A percentile compares a stretch with the other conserved stretches of the same genome.
phyloP scores from a whole-genome alignment of 1,140 invertebrate species.

The Drosophila nasuta region DNA sequence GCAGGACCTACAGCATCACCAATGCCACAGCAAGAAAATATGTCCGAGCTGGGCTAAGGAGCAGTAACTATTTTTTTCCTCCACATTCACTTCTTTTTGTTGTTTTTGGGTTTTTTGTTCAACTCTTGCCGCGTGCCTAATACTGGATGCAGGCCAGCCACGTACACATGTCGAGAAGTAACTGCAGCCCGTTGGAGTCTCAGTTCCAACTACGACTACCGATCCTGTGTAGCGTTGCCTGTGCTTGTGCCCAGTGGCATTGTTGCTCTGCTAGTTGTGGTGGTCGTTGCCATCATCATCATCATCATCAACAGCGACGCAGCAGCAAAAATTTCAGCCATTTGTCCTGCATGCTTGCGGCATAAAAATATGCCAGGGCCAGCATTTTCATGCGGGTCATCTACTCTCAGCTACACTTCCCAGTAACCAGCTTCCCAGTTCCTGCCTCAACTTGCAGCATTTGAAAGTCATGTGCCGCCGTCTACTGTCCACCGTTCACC shows the following conservation, averaged over 20 bases:
- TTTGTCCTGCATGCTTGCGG: conserved; percentile 83
- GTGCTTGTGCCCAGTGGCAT: conserved; percentile 36
- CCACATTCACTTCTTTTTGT: background rate
- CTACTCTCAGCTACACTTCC: conserved; percentile 56
- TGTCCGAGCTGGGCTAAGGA: conserved; percentile 48
- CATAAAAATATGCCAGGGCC: conserved; percentile 83
- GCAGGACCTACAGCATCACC: background rate
- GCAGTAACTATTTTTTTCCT: conserved; percentile 29
- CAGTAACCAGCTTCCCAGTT: conserved; percentile 20
- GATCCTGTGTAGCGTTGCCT: conserved; percentile 18
- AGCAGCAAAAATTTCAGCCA: conserved; percentile 82
- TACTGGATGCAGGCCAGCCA: conserved; percentile 67
- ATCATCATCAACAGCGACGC: conserved; percentile 64
- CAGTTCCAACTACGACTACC: conserved; percentile 8
- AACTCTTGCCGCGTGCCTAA: conserved; percentile 30
- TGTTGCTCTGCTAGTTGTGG: conserved; percentile 36
- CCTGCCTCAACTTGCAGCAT: conserved; percentile 48
- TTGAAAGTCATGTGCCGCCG: conserved; percentile 69
- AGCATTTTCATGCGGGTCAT: conserved; percentile 83
- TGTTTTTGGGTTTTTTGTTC: conserved; percentile 27
- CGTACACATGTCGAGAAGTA: conserved; percentile 81
- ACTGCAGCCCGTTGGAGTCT: conserved; percentile 49
- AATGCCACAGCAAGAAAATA: conserved; percentile 44
- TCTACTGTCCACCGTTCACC: conserved; percentile 12
- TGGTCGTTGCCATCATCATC: conserved; percentile 53